Conservation (phyloP, 30 jellyfish, hydroid and myxozoan species). For the Euphysa ruthae region DNA sequence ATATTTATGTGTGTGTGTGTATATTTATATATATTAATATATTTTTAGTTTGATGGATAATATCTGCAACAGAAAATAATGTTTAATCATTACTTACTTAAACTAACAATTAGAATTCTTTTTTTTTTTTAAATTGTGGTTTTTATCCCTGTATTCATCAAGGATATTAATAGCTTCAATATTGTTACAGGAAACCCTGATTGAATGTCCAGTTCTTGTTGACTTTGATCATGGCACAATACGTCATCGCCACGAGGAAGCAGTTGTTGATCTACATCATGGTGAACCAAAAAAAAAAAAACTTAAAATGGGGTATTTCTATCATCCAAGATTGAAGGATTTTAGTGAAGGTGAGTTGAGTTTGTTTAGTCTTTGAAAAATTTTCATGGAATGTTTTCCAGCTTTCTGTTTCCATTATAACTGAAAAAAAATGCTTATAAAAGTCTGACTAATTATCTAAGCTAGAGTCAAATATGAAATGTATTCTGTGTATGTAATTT, state of each 20-base stretch:
- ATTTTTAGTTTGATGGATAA: too few species aligned
- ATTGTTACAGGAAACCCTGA: constrained; percentile 57
- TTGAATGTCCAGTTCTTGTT: constrained; percentile 87
- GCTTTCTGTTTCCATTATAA: too few species aligned
- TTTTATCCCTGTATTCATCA: neutral
- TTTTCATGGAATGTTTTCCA: too few species aligned
- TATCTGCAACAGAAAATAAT: too few species aligned
- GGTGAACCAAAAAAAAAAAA: constrained; percentile 39
- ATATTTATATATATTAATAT: too few species aligned
- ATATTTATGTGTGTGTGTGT: too few species aligned
- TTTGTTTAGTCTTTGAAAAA: too few species aligned
- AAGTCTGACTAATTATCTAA: too few species aligned
- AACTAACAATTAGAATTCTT: neutral
- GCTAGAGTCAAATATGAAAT: too few species aligned
- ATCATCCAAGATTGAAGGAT: constrained; percentile 86
- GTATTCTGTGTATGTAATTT: too few species aligned
- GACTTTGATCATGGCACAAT: constrained; percentile 95
- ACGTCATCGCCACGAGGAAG: constrained; percentile 65
- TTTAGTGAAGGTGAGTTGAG: constrained; percentile 59
- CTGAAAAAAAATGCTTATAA: too few species aligned
- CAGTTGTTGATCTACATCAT: constrained; percentile 32
- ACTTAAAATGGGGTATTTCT: constrained; percentile 72
- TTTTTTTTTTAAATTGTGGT: neutral
- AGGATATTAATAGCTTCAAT: too few species aligned
- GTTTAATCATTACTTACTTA: neutral